A percentile compares a stretch with the other conserved stretches of the same genome.
phyloP scores from a whole-genome alignment of 2,113 vertebrate species.

The Amblyopsis rosae region DNA sequence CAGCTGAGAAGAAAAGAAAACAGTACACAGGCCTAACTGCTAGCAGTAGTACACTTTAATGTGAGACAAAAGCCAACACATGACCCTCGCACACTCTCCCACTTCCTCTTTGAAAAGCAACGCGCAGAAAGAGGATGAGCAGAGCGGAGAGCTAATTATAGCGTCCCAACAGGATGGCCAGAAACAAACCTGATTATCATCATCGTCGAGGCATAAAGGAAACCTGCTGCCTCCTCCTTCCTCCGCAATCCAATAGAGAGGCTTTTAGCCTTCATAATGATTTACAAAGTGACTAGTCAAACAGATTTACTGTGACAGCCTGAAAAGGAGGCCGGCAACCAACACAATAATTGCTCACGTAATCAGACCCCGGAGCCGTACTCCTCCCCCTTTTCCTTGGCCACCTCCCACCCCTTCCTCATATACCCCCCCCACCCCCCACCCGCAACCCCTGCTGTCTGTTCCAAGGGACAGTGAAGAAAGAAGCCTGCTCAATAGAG shows the following conservation, averaged over 20 bases:
- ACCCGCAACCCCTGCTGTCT: constrained; percentile 11
- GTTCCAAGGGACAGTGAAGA: constrained; percentile 58
- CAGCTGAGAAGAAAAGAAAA: constrained; percentile 14
- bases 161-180: constrained; percentile 68
- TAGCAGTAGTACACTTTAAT: neutral
- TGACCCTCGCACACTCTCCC: constrained; percentile 37
- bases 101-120: constrained; percentile 54
- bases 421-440: constrained; percentile 1
- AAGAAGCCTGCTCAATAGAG: constrained; percentile 54
- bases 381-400: constrained; percentile 28
- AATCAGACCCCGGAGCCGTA: constrained; percentile 55
- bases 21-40: neutral
- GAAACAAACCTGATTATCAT: constrained; percentile 78
- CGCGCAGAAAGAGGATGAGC: constrained; percentile 37
- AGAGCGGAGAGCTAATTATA: constrained; percentile 69
- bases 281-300: constrained; percentile 93
- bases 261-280: constrained; percentile 91
- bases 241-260: constrained; percentile 84
- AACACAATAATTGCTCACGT: constrained; percentile 81
- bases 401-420: constrained; percentile 10
- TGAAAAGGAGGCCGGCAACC: constrained; percentile 82
- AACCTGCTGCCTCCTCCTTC: constrained; percentile 66
- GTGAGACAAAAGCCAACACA: constrained; percentile 13
- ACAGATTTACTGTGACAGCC: constrained; percentile 87
- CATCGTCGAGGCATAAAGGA: constrained; percentile 71